These are phyloP conservation scores for Epiblema foenella DNA, from an alignment of 2,888 invertebrate species.

Conservation along the genomic window DNA sequence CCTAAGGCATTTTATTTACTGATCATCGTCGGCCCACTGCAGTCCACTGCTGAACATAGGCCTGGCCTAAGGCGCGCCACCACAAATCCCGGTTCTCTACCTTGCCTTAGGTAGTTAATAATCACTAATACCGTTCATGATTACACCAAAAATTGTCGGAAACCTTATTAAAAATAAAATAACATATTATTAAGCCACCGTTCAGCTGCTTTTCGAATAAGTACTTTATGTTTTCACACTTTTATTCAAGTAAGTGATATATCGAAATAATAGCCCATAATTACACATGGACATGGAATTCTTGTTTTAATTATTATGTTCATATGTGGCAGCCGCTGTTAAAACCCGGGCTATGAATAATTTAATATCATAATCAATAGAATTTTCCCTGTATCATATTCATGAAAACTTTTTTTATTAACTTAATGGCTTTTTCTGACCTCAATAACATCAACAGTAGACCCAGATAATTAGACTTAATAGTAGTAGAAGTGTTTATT, in stretches of 20 bases:
- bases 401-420: constrained; percentile 6
- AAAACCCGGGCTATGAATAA: constrained; percentile 29
- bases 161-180: not conserved
- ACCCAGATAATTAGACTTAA: not conserved
- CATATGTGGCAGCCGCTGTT: constrained; percentile 5
- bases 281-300: constrained; percentile 31
- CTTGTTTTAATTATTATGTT: constrained; percentile 31
- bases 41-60: too few relatives aligned
- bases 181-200: not conserved
- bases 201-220: not conserved
- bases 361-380: constrained; percentile 35
- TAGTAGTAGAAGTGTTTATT: too few relatives aligned
- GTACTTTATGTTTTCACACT: constrained; percentile 28
- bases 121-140: not conserved
- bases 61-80: too few relatives aligned
- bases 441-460: not conserved
- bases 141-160: not conserved
- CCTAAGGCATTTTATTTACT: not conserved
- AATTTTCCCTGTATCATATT: constrained; percentile 23
- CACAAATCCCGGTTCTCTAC: too few relatives aligned
- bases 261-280: constrained; percentile 33
- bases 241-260: constrained; percentile 25
- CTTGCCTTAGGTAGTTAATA: not conserved
- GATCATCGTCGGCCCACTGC: too few relatives aligned
- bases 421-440: constrained; percentile 7